These are phyloP conservation scores for Corvus hawaiiensis DNA, from an alignment of 2,113 vertebrate species.

Conservation along the genomic window DNA sequence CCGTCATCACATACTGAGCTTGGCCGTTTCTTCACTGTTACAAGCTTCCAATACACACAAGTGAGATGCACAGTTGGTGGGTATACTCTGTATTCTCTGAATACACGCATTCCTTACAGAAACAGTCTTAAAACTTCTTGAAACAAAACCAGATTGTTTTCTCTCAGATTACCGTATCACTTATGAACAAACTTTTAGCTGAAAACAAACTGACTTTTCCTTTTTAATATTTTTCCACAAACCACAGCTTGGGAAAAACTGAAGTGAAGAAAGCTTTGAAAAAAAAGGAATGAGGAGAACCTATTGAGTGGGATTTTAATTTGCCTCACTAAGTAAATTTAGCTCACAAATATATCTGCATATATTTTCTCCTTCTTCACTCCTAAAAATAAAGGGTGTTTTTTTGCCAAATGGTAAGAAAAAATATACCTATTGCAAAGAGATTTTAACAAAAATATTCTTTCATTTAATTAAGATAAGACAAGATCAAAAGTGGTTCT, in stretches of 20 bases:
- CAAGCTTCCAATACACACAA: background rate
- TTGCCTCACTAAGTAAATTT: background rate
- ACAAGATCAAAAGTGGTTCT: background rate
- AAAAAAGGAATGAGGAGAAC: background rate
- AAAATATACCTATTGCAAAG: background rate
- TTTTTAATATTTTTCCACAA: background rate
- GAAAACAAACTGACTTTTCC: background rate
- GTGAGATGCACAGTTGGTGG: background rate
- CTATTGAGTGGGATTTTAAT: background rate
- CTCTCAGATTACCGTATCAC: background rate
- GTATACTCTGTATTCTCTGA: background rate
- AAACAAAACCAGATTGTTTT: background rate
- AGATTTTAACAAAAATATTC: background rate
- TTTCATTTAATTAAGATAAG: background rate
- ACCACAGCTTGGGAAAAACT: background rate
- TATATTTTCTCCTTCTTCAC: background rate
- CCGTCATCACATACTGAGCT: rapidly evolving
- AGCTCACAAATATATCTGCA: background rate
- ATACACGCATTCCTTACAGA: background rate
- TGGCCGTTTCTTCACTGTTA: background rate
- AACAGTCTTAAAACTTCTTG: background rate
- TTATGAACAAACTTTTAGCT: background rate
- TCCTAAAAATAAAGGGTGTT: background rate
- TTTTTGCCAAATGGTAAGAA: background rate
- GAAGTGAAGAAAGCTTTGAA: background rate